Base-by-base conservation (phyloP, 1,140 invertebrate species). In the Charaxes varanes region DNA sequence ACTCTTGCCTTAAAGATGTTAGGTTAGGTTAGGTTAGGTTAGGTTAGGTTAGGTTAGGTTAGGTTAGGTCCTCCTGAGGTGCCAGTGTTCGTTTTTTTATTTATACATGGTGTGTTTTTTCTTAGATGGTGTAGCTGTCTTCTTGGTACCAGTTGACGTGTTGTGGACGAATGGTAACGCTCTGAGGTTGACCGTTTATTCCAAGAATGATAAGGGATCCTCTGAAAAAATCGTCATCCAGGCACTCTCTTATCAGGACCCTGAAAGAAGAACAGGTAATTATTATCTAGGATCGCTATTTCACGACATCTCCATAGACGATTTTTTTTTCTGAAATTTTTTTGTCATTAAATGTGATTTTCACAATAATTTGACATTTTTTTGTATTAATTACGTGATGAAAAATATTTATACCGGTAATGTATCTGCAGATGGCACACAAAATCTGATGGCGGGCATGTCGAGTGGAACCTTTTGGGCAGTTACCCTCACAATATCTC, bases 211-310 rank as follows among this genome's bases (percentile, higher is more conserved):
- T 45, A 82, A 82, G 49, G 78, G 78, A 0, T 48, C 55, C 4
- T 82, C 78, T 0, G 78, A 80, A 10, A 48, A 62, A 11, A 57
- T 82, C 21, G 57, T 68, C 13, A 54, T 82, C 3, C 70, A 74
- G 28, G 73, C 76, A 1, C 53, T 82, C 2, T 67, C 78, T 6
- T 82, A 82, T 44, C 76, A 74, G 17, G 73, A 78, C 28, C 67
- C 78, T 8, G 78, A 82, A 23, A 67, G 68, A 27, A 58, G 73
- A 33, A 82, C 78, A 43, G 78, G 78, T 78, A 54, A 46, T 10
- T 26, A 15, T 22, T 40, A 26, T 8, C 22, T 24, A 8, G 4
- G n/a, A 10, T 24, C 4, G n/a, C 11, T 4, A 24, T 8, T 24
- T 4, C 22, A 24, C n/a, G 11, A 8, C n/a, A 8, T 24, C 8